Conservation (phyloP, 2,888 invertebrate genomes). For the Hanleya hanleyi region DNA sequence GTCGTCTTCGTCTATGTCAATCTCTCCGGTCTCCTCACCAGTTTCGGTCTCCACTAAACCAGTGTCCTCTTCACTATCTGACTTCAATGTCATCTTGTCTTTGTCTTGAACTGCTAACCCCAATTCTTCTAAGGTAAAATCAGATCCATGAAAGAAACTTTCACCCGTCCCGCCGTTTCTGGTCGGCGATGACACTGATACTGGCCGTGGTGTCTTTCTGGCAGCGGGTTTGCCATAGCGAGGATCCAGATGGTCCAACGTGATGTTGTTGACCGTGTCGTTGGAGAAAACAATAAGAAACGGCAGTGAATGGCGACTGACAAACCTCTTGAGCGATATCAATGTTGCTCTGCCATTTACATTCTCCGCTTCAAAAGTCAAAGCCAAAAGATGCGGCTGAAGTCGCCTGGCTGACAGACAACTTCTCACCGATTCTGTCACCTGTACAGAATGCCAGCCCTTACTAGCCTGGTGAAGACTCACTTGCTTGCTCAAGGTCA, state of each 20-base stretch:
- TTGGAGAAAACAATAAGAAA: conserved; percentile 72
- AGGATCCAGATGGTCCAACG: conserved; percentile 47
- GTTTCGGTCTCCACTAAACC: not conserved
- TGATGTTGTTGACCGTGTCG: conserved; percentile 60
- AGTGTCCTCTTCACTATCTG: not conserved
- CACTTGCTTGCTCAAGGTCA: conserved; percentile 49
- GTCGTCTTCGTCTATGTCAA: not conserved
- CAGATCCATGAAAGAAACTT: not conserved
- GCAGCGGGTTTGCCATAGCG: not conserved
- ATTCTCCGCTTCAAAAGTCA: conserved; percentile 57
- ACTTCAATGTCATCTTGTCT: not conserved
- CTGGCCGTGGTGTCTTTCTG: not conserved
- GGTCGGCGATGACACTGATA: not conserved
- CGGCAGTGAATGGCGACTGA: conserved; percentile 65
- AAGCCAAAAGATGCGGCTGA: conserved; percentile 58
- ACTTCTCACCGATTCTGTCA: conserved; percentile 59
- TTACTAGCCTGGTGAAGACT: conserved; percentile 48
- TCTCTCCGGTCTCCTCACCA: not conserved
- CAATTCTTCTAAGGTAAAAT: not conserved
- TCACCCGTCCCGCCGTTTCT: too few species aligned
- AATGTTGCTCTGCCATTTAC: conserved; percentile 47
- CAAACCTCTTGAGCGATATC: conserved; percentile 58
- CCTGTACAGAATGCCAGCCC: conserved; percentile 71
- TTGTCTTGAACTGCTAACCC: conserved; percentile 40
- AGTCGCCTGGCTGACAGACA: conserved; percentile 52